phyloP scores from a whole-genome alignment of 1,140 invertebrate species.

The Thaumatotibia leucotreta region DNA sequence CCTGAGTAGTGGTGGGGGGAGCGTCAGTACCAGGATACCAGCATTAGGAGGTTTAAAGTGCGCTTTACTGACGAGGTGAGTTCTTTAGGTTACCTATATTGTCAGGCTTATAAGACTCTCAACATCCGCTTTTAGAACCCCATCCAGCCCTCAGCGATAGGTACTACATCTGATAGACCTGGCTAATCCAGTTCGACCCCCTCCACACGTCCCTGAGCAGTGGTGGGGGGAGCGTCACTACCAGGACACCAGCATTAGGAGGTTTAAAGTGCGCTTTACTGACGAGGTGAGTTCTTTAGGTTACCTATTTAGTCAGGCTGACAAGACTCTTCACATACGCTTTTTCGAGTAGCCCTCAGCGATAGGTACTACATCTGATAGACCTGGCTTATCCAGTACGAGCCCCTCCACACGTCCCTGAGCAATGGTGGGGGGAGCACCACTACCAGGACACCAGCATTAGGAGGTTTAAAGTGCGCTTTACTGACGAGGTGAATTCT shows the following conservation, averaged over 20 bases:
- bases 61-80: neutral
- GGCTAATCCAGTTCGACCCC: neutral
- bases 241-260: constrained; percentile 16
- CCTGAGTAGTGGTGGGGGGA: too few species aligned
- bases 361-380: too few species aligned
- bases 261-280: constrained; percentile 17
- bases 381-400: too few species aligned
- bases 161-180: neutral
- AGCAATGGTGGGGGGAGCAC: too few species aligned
- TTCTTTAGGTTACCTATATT: neutral
- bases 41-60: constrained; percentile 25
- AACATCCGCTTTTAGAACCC: neutral
- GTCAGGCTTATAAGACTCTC: too few species aligned
- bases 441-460: too few species aligned
- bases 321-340: neutral
- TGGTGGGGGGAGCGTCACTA: neutral
- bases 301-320: neutral
- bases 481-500: neutral
- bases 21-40: neutral
- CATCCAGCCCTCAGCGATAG: neutral
- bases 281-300: neutral
- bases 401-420: too few species aligned
- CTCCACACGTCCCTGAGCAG: neutral
- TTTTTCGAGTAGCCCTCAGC: neutral
- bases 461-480: constrained; percentile 26